Evolutionary conservation across 2,888 invertebrate genomes (phyloP).

Genomic region (Rhynchonema sp.): DNA sequence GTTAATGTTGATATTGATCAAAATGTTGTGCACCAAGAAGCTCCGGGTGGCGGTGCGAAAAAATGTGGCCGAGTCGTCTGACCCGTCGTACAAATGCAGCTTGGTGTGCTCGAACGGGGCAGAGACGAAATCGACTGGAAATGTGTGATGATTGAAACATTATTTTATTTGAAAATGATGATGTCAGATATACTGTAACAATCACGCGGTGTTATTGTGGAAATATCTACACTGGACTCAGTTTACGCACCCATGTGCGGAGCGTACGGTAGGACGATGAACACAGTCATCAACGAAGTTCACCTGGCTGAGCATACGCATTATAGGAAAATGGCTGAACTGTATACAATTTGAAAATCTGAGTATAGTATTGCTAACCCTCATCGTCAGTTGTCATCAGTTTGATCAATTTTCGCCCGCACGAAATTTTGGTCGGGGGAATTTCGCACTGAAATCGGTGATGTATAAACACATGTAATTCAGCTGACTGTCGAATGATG

Average conservation of each 20-base stretch:
- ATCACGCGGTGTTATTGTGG: no score
- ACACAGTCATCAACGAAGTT: no score
- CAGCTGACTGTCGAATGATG: neutral
- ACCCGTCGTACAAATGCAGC: constrained; percentile 23
- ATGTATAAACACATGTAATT: neutral
- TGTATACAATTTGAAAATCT: no score
- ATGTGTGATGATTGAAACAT: neutral
- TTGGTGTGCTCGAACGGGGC: constrained; percentile 23
- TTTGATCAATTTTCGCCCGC: neutral
- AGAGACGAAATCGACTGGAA: constrained; percentile 24
- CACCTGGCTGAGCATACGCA: no score
- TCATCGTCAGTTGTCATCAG: neutral
- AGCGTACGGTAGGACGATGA: no score
- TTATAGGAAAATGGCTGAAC: no score
- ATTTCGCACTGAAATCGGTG: neutral
- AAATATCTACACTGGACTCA: no score
- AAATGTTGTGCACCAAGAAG: constrained; percentile 11
- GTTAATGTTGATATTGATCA: neutral
- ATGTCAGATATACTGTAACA: no score
- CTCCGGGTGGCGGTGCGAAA: constrained; percentile 28
- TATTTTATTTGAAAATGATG: neutral
- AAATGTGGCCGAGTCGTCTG: constrained; percentile 25
- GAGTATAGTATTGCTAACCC: neutral
- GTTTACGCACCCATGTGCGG: no score
- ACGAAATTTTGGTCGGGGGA: neutral